phyloP scores from a whole-genome alignment of 2,113 vertebrate genomes.

The Amphilophus citrinellus region DNA sequence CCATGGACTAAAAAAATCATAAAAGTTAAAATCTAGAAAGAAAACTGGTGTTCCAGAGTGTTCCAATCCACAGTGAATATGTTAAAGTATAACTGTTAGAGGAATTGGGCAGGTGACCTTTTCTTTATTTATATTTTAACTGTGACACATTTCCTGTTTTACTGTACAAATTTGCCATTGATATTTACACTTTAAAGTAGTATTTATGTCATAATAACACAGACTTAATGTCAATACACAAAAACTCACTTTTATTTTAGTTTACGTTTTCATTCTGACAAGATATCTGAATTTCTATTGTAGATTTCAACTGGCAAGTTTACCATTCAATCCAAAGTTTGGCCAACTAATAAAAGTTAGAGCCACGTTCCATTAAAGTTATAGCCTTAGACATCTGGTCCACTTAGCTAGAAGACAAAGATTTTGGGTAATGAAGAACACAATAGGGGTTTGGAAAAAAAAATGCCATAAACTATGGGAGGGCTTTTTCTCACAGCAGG shows the following conservation, averaged over 20 bases:
- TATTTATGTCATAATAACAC: neutral
- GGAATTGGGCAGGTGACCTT: too few relatives aligned
- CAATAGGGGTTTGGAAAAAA: neutral
- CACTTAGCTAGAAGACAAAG: slow-evolving; percentile 12
- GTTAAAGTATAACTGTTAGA: too few relatives aligned
- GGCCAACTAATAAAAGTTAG: neutral
- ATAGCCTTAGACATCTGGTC: slow-evolving; percentile 27
- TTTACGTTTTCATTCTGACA: neutral
- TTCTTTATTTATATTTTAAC: too few relatives aligned
- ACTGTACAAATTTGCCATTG: neutral
- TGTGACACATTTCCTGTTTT: neutral
- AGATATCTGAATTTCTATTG: neutral
- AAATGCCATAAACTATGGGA: slow-evolving; percentile 1
- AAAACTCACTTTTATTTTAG: neutral
- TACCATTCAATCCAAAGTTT: slow-evolving; percentile 7
- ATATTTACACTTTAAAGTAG: too few relatives aligned
- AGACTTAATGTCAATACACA: neutral
- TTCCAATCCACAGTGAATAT: too few relatives aligned
- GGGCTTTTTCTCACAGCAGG: slow-evolving; percentile 3
- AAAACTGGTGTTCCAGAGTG: too few relatives aligned
- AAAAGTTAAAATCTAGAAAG: too few relatives aligned
- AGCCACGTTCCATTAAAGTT: slow-evolving; percentile 17
- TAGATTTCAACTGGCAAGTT: neutral
- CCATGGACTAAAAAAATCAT: too few relatives aligned
- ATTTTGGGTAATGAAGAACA: slow-evolving; percentile 27